phyloP scores from a whole-genome alignment of 2,888 invertebrate genomes.

The Eretmocerus hayati region DNA sequence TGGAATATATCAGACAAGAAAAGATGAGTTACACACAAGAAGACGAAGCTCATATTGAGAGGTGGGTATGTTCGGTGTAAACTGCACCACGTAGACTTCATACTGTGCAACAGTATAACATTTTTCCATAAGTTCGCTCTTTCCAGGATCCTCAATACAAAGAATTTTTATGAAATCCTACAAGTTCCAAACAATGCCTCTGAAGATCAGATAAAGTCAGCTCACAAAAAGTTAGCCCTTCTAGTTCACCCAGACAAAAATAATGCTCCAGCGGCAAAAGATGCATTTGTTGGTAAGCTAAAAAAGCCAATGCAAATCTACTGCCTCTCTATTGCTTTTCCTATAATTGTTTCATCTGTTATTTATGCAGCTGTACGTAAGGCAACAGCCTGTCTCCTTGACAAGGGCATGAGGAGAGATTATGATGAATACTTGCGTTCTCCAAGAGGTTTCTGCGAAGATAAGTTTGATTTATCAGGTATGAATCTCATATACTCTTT shows the following conservation, averaged over 20 bases:
- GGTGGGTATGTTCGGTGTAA: constrained; percentile 2
- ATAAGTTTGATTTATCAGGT: constrained; percentile 18
- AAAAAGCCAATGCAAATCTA: too few species aligned
- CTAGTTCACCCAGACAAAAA: constrained; percentile 20
- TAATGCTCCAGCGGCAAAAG: constrained; percentile 14
- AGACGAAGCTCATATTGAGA: constrained; percentile 4
- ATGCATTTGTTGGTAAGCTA: constrained; percentile 17
- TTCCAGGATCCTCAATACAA: constrained; percentile 11
- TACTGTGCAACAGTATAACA: neutral
- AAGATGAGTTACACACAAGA: constrained; percentile 12
- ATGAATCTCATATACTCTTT: neutral
- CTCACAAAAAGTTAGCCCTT: constrained; percentile 12
- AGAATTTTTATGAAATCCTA: constrained; percentile 16
- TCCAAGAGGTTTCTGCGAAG: constrained; percentile 4
- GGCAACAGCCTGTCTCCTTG: constrained; percentile 15
- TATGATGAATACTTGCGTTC: constrained; percentile 9
- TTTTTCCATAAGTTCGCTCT: too few species aligned
- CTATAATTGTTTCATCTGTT: too few species aligned
- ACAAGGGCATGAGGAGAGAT: constrained; percentile 14
- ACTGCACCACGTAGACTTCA: neutral
- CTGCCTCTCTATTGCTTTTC: too few species aligned
- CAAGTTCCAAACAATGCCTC: constrained; percentile 9
- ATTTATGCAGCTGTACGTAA: constrained; percentile 9
- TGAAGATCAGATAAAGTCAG: constrained; percentile 11
- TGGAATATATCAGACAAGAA: too few species aligned